Base-by-base conservation (phyloP, 2,113 vertebrate genomes). In the Elephantulus edwardii region DNA sequence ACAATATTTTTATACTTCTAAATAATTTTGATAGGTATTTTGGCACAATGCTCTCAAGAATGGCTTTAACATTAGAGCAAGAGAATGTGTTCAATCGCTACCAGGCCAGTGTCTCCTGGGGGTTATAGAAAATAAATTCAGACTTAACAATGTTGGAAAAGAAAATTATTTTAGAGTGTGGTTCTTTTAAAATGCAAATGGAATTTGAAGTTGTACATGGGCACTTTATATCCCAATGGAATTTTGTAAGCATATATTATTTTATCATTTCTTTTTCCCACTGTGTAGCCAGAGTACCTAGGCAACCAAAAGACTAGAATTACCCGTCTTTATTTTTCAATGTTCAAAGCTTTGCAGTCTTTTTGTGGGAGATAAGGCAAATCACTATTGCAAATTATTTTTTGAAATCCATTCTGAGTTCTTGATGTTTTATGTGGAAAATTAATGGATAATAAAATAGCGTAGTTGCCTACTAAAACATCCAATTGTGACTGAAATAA, bases 101-200 rank as follows among this genome's bases (percentile, higher is more conserved):
- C 85, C 76, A 89, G 44, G 52, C 87, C 84, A 46, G 14, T 72
- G n/a, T 79, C 90, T 75, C 70, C 5, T 26, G 42, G 50, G 91
- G 60, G 77, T 90, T 92, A 54, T 48, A 86, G 66, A 92, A 94
- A 95, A 88, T 89, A 90, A 88, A 86, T 77, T 92, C 90, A 80
- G 26, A 24, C 74, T 84, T 93, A 93, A 77, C 76, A 93, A 90
- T 83, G 72, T 92, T 95, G 20, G 11, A 90, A 92, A 83, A 86
- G 62, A 95, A 93, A 96, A 94, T 95, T 88, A 94, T 92, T 94
- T 92, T 75, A 90, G 80, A 91, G 35, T 88, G 62, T 93, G 44
- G 38, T 86, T 86, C 91, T 94, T 95, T 93, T 87, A 94, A 91
- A 80, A 94, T 90, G 83, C 83, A 92, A 95, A 95, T 94, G 22